These are phyloP conservation scores for Phrixothrix hirtus DNA, from an alignment of 2,888 invertebrate species.

Conservation along the genomic window DNA sequence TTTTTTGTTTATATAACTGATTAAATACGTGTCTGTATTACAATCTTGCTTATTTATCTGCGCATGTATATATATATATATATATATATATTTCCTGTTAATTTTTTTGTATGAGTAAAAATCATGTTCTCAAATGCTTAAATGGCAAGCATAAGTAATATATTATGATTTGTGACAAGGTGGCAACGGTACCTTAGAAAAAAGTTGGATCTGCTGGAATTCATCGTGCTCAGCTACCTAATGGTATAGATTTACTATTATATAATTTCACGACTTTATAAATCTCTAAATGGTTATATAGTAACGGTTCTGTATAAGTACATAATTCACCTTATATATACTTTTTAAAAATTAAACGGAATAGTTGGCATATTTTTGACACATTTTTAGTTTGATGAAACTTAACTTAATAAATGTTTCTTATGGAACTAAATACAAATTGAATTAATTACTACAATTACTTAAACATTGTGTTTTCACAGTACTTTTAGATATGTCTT, in stretches of 20 bases:
- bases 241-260: slow-evolving; percentile 13
- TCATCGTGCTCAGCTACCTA: slow-evolving; percentile 13
- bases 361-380: no score
- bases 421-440: no score
- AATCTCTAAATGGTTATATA: slow-evolving; percentile 7
- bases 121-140: slow-evolving; percentile 19
- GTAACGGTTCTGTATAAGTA: slow-evolving; percentile 17
- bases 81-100: background rate
- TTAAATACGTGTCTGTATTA: background rate
- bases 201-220: slow-evolving; percentile 24
- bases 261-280: slow-evolving; percentile 18
- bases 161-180: slow-evolving; percentile 26
- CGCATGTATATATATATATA: no score
- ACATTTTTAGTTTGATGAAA: no score
- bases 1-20: background rate
- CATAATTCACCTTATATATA: no score
- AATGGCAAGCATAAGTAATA: slow-evolving; percentile 22
- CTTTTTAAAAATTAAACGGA: no score
- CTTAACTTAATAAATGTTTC: no score
- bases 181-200: slow-evolving; percentile 22
- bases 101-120: slow-evolving; percentile 19
- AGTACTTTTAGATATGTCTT: no score
- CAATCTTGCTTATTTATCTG: background rate
- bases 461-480: no score
- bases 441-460: no score